These are phyloP conservation scores for Bombus balteatus DNA, from an alignment of 1,140 invertebrate genomes.

Conservation along the genomic window DNA sequence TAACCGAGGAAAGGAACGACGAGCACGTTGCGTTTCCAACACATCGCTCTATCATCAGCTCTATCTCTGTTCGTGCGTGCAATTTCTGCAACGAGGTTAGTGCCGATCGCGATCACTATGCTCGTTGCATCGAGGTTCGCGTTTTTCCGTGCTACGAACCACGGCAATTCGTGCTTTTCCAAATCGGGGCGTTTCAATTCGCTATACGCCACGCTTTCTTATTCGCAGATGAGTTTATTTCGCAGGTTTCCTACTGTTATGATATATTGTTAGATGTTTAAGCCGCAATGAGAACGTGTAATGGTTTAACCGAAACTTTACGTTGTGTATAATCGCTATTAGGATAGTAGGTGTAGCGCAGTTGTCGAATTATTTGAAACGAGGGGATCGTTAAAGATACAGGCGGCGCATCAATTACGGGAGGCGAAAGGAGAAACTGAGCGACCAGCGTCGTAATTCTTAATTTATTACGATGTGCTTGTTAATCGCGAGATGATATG, in stretches of 20 bases:
- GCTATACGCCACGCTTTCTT: neutral
- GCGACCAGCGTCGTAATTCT: conserved; percentile 25
- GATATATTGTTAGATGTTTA: neutral
- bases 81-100: neutral
- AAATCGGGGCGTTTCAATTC: no score
- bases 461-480: conserved; percentile 43
- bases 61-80: neutral
- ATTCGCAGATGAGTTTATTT: neutral
- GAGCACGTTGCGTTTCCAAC: neutral
- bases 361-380: neutral
- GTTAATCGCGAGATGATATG: conserved; percentile 59
- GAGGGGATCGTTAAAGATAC: neutral
- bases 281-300: neutral
- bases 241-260: neutral
- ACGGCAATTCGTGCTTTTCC: no score
- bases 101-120: neutral
- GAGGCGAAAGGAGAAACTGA: conserved; percentile 1
- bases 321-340: no score
- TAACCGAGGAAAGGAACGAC: conserved; percentile 57
- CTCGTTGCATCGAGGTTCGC: neutral
- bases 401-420: conserved; percentile 2
- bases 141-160: no score
- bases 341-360: no score
- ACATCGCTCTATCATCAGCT: neutral
- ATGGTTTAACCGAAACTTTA: neutral